These are phyloP conservation scores for Brenthis daphne DNA, from an alignment of 2,888 invertebrate species.

Conservation along the genomic window DNA sequence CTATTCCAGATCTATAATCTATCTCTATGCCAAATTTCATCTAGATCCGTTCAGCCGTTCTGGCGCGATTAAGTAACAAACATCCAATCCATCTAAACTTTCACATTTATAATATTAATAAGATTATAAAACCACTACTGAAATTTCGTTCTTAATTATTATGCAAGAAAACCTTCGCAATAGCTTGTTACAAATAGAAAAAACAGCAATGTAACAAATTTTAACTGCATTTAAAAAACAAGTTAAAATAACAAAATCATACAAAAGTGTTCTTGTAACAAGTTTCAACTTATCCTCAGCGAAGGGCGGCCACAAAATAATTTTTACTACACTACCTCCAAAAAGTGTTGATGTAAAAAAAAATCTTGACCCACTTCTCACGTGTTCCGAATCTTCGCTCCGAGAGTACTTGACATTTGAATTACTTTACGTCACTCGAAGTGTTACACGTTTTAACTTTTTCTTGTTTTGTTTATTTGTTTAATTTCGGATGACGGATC, in stretches of 20 bases:
- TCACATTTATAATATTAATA: too few relatives aligned
- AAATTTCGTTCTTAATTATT: too few relatives aligned
- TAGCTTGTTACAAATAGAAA: too few relatives aligned
- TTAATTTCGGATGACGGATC: neutral
- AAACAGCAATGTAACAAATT: too few relatives aligned
- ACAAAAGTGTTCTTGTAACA: conserved; percentile 4
- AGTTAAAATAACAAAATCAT: neutral
- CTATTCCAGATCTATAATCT: too few relatives aligned
- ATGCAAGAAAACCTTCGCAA: too few relatives aligned
- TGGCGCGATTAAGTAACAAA: too few relatives aligned
- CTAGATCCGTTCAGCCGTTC: too few relatives aligned
- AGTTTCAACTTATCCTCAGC: conserved; percentile 2
- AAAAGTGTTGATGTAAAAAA: conserved; percentile 28
- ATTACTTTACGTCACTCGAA: conserved; percentile 39
- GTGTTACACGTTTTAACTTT: conserved; percentile 33
- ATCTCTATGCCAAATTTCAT: too few relatives aligned
- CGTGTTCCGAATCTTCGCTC: conserved; percentile 35
- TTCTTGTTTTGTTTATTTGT: conserved; percentile 22
- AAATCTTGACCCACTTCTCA: conserved; percentile 40
- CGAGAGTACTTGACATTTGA: conserved; percentile 36
- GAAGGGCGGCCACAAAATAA: neutral
- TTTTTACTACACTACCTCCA: conserved; percentile 30
- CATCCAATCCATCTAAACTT: too few relatives aligned
- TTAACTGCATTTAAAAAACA: too few relatives aligned
- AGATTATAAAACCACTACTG: too few relatives aligned